Percentiles rank a stretch among this genome's conserved stretches.
Conservation (phyloP, 2,797 vertebrate species). For the Pangasius sanitwongsei region DNA sequence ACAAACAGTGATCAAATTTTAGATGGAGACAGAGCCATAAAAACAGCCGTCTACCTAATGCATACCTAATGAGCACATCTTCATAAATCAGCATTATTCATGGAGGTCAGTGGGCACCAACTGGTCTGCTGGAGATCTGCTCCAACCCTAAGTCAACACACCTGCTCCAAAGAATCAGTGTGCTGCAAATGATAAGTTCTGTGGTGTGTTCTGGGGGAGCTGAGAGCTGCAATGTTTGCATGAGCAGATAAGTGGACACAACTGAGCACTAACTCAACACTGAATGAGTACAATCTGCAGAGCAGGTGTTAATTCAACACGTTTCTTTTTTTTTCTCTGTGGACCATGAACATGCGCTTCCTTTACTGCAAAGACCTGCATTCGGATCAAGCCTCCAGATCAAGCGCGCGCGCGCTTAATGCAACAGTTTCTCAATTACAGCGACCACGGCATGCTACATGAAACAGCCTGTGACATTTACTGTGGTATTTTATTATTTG, state of each 20-base stretch:
- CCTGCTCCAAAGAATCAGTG: conserved; percentile 15
- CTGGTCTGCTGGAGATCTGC: conserved; percentile 1
- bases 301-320: not conserved
- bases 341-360: not conserved
- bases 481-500: not conserved
- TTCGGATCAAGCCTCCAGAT: not conserved
- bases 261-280: not conserved
- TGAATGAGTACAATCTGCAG: not conserved
- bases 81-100: conserved; percentile 15
- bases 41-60: not conserved
- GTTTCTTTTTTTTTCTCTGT: not conserved
- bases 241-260: not conserved
- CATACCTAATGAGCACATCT: not conserved
- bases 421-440: not conserved
- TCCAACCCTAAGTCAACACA: not conserved
- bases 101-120: conserved; percentile 24
- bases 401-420: not conserved
- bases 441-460: not conserved
- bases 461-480: not conserved
- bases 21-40: not conserved
- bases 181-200: not conserved
- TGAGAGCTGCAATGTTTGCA: not conserved
- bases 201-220: not conserved
- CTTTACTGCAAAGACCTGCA: not conserved
- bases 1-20: conserved; percentile 5